These are phyloP conservation scores for Antheraea pernyi DNA, from an alignment of 1,140 invertebrate genomes.

Conservation along the genomic window DNA sequence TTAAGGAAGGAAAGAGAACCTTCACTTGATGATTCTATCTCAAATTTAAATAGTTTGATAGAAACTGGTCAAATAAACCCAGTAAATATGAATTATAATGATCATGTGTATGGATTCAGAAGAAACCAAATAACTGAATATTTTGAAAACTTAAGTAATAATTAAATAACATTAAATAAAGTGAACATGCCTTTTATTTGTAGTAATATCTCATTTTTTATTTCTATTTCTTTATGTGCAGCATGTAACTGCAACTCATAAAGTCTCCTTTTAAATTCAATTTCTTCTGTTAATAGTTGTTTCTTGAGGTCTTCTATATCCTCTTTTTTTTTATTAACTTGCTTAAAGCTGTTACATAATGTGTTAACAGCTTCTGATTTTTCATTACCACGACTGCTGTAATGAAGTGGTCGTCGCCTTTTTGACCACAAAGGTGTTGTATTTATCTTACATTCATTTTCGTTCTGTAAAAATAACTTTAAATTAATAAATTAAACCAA, in stretches of 20 bases:
- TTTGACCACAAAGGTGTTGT: no score
- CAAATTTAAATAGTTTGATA: slow-evolving; percentile 16
- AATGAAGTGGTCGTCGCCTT: no score
- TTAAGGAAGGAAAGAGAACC: slow-evolving; percentile 26
- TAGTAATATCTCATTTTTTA: not conserved
- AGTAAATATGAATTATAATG: not conserved
- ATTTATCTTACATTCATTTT: no score
- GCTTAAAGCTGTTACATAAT: no score
- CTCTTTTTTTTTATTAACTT: not conserved
- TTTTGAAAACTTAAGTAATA: slow-evolving; percentile 19
- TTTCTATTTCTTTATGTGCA: not conserved
- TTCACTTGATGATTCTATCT: slow-evolving; percentile 13
- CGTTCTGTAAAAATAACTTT: no score
- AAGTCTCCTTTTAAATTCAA: not conserved
- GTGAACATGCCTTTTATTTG: not conserved
- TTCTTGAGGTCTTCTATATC: not conserved
- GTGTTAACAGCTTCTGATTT: no score
- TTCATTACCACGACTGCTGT: no score
- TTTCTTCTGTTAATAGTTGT: not conserved
- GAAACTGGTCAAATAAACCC: slow-evolving; percentile 10
- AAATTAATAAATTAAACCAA: no score
- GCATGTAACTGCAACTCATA: not conserved
- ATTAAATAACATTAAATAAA: not conserved
- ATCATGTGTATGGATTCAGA: slow-evolving; percentile 20
- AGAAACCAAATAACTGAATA: slow-evolving; percentile 18